Percentiles rank a stretch among this genome's conserved stretches.
phyloP scores from a whole-genome alignment of 2,797 vertebrate genomes.

The Erethizon dorsatum region DNA sequence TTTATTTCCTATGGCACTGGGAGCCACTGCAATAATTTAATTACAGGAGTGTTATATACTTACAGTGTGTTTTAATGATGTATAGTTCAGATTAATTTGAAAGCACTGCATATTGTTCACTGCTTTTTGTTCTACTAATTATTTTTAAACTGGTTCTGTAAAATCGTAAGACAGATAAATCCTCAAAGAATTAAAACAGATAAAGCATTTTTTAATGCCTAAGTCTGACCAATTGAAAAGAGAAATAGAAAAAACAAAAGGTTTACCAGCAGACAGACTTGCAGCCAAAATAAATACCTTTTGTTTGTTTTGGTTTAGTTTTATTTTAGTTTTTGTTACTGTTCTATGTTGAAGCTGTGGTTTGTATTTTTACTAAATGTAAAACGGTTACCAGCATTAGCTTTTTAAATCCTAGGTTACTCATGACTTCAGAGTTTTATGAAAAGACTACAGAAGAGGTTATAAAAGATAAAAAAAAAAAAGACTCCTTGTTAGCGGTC shows the following conservation, averaged over 20 bases:
- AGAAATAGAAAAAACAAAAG: neutral
- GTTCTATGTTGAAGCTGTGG: neutral
- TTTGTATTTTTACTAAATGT: conserved; percentile 23
- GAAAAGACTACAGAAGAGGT: neutral
- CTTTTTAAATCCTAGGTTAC: conserved; percentile 12
- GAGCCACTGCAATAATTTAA: neutral
- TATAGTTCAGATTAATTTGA: neutral
- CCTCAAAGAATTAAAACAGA: neutral
- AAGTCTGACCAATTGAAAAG: conserved; percentile 19
- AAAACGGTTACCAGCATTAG: neutral
- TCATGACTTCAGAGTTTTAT: conserved; percentile 32
- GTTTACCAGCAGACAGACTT: neutral
- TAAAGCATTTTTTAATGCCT: neutral
- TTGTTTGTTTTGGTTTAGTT: conserved; percentile 3
- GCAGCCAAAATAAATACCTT: conserved; percentile 45
- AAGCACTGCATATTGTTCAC: conserved; percentile 16
- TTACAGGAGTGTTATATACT: neutral
- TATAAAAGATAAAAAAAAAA: neutral
- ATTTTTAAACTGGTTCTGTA: conserved; percentile 46
- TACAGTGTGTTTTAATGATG: neutral
- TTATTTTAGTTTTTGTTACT: neutral
- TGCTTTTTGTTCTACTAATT: conserved; percentile 19
- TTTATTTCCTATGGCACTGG: neutral
- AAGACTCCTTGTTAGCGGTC: neutral
- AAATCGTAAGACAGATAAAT: neutral